A percentile compares a stretch with the other conserved stretches of the same genome.
phyloP scores from a whole-genome alignment of 2,888 invertebrate genomes.

The Xanthorhoe spadicearia region DNA sequence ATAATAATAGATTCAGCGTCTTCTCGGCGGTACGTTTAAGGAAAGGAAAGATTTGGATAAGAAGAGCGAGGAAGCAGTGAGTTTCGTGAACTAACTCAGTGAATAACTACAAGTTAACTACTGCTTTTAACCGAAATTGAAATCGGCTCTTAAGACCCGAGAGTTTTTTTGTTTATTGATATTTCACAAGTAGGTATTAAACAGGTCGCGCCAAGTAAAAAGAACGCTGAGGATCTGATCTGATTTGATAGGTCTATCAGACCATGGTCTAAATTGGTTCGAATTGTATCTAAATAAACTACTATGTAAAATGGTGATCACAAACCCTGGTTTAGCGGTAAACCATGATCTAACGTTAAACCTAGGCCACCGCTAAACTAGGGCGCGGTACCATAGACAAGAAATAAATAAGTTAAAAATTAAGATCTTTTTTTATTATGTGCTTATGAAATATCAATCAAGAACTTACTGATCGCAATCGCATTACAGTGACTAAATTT shows the following conservation, averaged over 20 bases:
- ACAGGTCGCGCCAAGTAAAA: no score
- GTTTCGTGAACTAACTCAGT: slow-evolving; percentile 63
- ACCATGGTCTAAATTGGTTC: no score
- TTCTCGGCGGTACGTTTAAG: slow-evolving; percentile 89
- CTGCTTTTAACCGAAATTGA: background rate
- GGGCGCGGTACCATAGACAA: no score
- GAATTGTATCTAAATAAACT: no score
- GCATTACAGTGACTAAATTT: background rate
- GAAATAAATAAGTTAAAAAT: background rate
- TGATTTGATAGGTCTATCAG: no score
- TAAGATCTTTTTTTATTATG: background rate
- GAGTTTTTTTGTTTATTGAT: background rate
- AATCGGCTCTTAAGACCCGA: background rate
- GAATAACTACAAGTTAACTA: slow-evolving; percentile 44
- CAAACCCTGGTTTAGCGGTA: no score
- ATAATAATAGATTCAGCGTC: slow-evolving; percentile 87
- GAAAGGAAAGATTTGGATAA: slow-evolving; percentile 88
- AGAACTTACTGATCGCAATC: background rate
- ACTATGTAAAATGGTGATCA: no score
- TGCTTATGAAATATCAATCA: background rate
- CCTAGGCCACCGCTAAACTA: no score
- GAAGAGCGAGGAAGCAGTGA: slow-evolving; percentile 88
- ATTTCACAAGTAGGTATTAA: background rate
- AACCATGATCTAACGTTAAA: no score
- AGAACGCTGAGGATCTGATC: no score